Evolutionary conservation across 1,140 invertebrate species (phyloP).

Genomic region (Formica exsecta): DNA sequence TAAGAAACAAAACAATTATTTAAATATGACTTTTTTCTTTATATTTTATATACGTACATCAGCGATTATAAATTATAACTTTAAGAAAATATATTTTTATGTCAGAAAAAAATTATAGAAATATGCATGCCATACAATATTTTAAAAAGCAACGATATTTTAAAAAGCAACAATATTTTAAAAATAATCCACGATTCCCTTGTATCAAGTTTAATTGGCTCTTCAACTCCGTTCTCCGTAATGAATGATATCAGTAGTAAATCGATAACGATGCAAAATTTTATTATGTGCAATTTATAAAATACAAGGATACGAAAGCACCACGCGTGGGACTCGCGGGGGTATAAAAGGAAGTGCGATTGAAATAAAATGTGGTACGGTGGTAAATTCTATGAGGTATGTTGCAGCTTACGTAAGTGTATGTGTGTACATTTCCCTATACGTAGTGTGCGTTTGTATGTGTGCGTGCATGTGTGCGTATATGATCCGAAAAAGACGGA

Average conservation of each 20-base stretch:
- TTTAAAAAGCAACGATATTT: background rate
- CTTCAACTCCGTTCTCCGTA: background rate
- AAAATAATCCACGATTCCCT: background rate
- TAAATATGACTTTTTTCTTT: too few relatives aligned
- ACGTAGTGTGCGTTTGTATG: background rate
- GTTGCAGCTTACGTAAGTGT: background rate
- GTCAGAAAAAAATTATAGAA: background rate
- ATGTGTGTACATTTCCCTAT: background rate
- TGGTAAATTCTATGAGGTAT: conserved; percentile 6
- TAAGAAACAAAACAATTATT: background rate
- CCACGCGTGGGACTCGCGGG: too few relatives aligned
- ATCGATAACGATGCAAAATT: background rate
- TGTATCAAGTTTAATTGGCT: background rate
- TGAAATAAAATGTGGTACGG: background rate
- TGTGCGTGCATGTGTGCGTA: too few relatives aligned
- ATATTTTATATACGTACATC: background rate
- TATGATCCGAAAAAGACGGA: conserved; percentile 1
- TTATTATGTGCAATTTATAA: conserved; percentile 5
- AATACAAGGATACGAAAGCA: background rate
- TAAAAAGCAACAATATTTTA: background rate
- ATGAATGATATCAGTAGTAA: background rate
- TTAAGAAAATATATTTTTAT: background rate
- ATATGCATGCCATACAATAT: background rate
- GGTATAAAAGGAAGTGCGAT: background rate
- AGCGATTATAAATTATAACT: background rate